Evolutionary conservation across 2,888 invertebrate species (phyloP), one percentile per base, ranked within the genome.

Genomic region (Oscheius sp.): DNA sequence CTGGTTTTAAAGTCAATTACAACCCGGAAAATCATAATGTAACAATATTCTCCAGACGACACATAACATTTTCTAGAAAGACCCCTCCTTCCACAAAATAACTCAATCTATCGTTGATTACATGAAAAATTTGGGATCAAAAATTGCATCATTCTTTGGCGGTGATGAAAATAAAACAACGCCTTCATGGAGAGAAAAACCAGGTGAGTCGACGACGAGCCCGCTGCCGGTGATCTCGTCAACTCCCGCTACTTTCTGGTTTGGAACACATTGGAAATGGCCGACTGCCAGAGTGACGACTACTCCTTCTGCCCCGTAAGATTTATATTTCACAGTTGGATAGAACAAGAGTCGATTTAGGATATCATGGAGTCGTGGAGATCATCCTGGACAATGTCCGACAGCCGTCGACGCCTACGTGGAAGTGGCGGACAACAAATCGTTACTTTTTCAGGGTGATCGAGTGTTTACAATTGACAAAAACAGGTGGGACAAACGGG

Each of bases 21-120:
- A 58, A 58, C 13, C 58, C 58, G 13, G 27, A n/a, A 16, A 58
- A 58, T 27, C 58, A 58, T 18, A 58, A 58, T 35, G 58, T 58
- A 29, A 27, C 6, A 5, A 12, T 21, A 12, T 18, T 18, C 18
- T 2, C 2, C 21, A 58, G 5, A 29, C 27, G 13, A 25, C 49
- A 2, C 16, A 21, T 5, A 27, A 21, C 2, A 58, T 16, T 23
- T 35, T 58, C 27, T 13, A 58, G 58, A 29, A 58, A 58, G 58
- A 58, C 29, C 7, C 25, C 58, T 58, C 58, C 2, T 29, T 58
- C n/a, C 58, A 35, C 27, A 58, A 58, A 58, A 58, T 58, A 58
- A 25, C 58, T 29, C 25, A 29, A 1, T 58, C 27, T 29, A 13
- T 58, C 35, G 25, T 12, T 49, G 49, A 21, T 2, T 18, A 49